phyloP scores from a whole-genome alignment of 1,140 invertebrate genomes.

The Hyles vespertilio region DNA sequence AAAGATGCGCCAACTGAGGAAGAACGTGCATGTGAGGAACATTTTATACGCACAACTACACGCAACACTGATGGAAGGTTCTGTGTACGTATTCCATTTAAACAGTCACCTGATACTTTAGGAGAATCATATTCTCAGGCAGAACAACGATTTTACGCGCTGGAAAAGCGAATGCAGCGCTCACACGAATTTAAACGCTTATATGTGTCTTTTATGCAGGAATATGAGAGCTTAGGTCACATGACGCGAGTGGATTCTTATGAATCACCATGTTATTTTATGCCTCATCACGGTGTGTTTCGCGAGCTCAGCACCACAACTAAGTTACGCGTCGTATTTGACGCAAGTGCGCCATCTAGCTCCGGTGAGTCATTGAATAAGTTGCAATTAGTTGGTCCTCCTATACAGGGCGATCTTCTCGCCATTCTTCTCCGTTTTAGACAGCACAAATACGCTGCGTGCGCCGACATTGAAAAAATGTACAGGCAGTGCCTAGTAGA shows the following conservation, averaged over 20 bases:
- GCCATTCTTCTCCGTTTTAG: slow-evolving; percentile 26
- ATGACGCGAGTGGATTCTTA: slow-evolving; percentile 18
- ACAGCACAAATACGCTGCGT: slow-evolving; percentile 15
- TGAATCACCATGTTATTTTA: slow-evolving; percentile 15
- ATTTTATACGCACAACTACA: slow-evolving; percentile 22
- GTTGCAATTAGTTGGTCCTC: slow-evolving; percentile 11
- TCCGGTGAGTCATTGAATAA: slow-evolving; percentile 16
- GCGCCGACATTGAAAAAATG: slow-evolving; percentile 26
- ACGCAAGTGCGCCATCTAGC: slow-evolving; percentile 12
- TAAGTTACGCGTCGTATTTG: slow-evolving; percentile 18
- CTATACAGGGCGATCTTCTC: slow-evolving; percentile 17
- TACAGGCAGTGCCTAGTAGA: slow-evolving; percentile 7
- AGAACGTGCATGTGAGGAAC: slow-evolving; percentile 23
- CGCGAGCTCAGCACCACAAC: slow-evolving; percentile 21
- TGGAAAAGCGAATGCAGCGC: slow-evolving; percentile 14
- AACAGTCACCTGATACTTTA: slow-evolving; percentile 18
- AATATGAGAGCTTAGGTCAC: slow-evolving; percentile 23
- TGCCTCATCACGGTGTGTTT: slow-evolving; percentile 27
- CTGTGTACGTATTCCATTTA: slow-evolving; percentile 27
- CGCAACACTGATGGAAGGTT: slow-evolving; percentile 27
- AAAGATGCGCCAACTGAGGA: slow-evolving; percentile 11
- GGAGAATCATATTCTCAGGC: slow-evolving; percentile 13
- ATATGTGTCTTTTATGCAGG: slow-evolving; percentile 25
- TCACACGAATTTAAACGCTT: slow-evolving; percentile 17
- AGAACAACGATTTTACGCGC: slow-evolving; percentile 11